phyloP scores from a whole-genome alignment of 2,113 vertebrate genomes.

The Campylomormyrus tamandua region DNA sequence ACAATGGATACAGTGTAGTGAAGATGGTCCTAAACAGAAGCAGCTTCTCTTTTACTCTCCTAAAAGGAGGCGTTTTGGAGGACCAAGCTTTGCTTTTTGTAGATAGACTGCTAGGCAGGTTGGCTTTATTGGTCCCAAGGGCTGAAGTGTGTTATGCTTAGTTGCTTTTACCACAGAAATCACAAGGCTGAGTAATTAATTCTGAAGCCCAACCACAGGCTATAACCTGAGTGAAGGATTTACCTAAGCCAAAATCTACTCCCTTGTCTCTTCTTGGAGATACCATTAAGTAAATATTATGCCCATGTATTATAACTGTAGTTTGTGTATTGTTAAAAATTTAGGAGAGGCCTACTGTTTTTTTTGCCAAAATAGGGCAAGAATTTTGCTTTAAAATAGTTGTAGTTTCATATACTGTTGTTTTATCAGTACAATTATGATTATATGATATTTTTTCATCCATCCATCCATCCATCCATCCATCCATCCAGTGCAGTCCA shows the following conservation, averaged over 20 bases:
- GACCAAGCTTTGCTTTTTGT: not conserved
- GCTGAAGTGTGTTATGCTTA: not conserved
- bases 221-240: not conserved
- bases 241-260: not conserved
- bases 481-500: not conserved
- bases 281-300: not conserved
- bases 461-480: constrained; percentile 6
- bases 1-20: too few species aligned
- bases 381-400: not conserved
- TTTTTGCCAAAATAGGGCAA: not conserved
- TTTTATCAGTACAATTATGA: not conserved
- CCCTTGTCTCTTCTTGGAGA: not conserved
- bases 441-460: not conserved
- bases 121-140: not conserved
- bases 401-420: not conserved
- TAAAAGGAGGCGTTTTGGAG: not conserved
- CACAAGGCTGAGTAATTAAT: not conserved
- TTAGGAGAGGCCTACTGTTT: not conserved
- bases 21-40: too few species aligned
- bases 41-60: not conserved
- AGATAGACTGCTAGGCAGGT: not conserved
- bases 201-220: not conserved
- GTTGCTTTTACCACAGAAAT: not conserved
- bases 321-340: not conserved
- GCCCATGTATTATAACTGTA: not conserved